A percentile compares a stretch with the other conserved stretches of the same genome.
Evolutionary conservation across 1,140 invertebrate genomes (phyloP).

Genomic region (Steinernema khuongi): DNA sequence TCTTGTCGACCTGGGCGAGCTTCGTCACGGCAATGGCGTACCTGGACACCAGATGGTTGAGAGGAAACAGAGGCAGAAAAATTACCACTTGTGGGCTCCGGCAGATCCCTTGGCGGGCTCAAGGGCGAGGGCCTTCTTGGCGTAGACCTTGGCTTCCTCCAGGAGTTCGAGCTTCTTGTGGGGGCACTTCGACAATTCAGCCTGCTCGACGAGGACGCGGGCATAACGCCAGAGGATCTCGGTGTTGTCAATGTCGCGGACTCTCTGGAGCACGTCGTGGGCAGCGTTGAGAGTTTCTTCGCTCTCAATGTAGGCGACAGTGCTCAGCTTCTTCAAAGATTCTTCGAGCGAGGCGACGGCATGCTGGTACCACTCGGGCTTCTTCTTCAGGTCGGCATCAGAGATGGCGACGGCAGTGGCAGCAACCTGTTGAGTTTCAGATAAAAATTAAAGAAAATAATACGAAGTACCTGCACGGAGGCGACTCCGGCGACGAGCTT

Average conservation of each 20-base stretch:
- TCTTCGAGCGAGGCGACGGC: conserved; percentile 33
- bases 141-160: conserved; percentile 39
- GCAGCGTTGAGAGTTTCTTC: conserved; percentile 32
- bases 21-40: conserved; percentile 38
- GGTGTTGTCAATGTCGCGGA: conserved; percentile 37
- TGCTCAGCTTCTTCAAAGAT: conserved; percentile 31
- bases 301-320: conserved; percentile 39
- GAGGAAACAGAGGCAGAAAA: conserved; percentile 17
- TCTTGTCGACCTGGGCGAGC: conserved; percentile 32
- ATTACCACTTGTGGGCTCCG: conserved; percentile 46
- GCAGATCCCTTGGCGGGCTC: conserved; percentile 38
- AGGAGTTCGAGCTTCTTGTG: conserved; percentile 36
- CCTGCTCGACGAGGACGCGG: conserved; percentile 40
- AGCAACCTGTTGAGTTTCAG: conserved; percentile 21
- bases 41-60: conserved; percentile 21
- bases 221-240: conserved; percentile 45
- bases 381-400: conserved; percentile 42
- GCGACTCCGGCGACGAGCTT: conserved; percentile 28
- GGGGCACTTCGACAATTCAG: conserved; percentile 26
- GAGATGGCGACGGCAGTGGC: conserved; percentile 39
- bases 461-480: conserved; percentile 19
- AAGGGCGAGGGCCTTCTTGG: conserved; percentile 45
- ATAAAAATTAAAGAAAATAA: not conserved
- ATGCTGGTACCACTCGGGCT: conserved; percentile 42
- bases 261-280: conserved; percentile 34